Conservation (phyloP, 2,113 vertebrate species). For the Callithrix jacchus region DNA sequence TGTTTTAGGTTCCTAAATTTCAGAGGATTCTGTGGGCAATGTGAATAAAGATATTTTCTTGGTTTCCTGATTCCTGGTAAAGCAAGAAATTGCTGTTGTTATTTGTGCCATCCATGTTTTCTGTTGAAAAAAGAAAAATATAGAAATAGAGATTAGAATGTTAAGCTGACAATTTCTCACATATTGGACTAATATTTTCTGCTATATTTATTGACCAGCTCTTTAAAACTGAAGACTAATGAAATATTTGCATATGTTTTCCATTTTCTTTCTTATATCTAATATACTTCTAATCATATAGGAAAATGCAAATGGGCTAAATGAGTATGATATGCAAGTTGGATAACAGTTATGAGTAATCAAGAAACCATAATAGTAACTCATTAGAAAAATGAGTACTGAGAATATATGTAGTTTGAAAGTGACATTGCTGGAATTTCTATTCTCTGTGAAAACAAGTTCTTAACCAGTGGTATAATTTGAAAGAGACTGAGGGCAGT, state of each 20-base stretch:
- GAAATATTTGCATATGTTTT: constrained; percentile 33
- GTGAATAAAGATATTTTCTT: constrained; percentile 67
- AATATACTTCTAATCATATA: not conserved
- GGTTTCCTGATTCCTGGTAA: constrained; percentile 59
- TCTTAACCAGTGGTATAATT: not conserved
- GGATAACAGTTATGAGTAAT: constrained; percentile 31
- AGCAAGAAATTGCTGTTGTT: constrained; percentile 84
- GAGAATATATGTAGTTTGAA: not conserved
- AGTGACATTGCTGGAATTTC: not conserved
- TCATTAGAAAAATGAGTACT: constrained; percentile 36
- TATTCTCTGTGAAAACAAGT: constrained; percentile 21
- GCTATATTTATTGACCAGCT: constrained; percentile 8
- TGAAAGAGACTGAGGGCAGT: not conserved
- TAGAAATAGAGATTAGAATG: not conserved
- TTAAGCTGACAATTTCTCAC: not conserved
- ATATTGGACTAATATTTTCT: constrained; percentile 18
- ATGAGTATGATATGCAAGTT: not conserved
- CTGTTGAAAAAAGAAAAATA: constrained; percentile 79
- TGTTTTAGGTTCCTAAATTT: constrained; percentile 74
- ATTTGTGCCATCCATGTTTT: constrained; percentile 91
- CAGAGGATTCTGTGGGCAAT: constrained; percentile 75
- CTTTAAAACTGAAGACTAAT: constrained; percentile 23
- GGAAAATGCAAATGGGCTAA: constrained; percentile 10
- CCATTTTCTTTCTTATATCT: constrained; percentile 21
- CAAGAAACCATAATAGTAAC: not conserved